A percentile compares a stretch with the other conserved stretches of the same genome.
phyloP scores from a whole-genome alignment of 92 coral and sea anemone genomes.

The Siderastrea radians region DNA sequence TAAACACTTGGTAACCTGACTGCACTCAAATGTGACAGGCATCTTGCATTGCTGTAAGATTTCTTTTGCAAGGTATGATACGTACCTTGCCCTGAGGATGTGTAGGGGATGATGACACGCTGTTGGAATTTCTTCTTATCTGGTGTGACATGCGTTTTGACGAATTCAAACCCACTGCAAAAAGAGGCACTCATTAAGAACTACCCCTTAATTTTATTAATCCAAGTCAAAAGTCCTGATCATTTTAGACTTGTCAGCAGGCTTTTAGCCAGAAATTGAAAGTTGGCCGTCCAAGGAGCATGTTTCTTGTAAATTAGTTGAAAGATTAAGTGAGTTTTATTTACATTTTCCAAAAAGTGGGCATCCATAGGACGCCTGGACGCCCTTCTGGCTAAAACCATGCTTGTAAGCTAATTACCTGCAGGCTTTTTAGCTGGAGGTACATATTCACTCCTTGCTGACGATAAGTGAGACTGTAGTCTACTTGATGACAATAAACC shows the following conservation, averaged over 20 bases:
- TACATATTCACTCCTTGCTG: constrained; percentile 81
- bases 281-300: too few relatives aligned
- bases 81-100: constrained; percentile 71
- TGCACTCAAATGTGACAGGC: too few relatives aligned
- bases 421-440: constrained; percentile 95
- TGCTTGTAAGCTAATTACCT: constrained; percentile 28
- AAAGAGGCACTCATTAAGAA: neutral
- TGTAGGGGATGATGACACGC: constrained; percentile 75
- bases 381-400: too few relatives aligned
- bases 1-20: too few relatives aligned
- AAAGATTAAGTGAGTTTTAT: too few relatives aligned
- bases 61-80: neutral
- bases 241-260: neutral
- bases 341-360: too few relatives aligned
- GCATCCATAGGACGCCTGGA: too few relatives aligned
- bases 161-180: constrained; percentile 85
- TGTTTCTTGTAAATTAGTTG: too few relatives aligned
- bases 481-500: constrained; percentile 84
- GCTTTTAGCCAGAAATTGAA: too few relatives aligned
- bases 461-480: constrained; percentile 83
- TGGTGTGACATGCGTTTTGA: constrained; percentile 92
- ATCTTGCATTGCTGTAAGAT: neutral
- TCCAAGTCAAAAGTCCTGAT: neutral
- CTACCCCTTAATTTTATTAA: neutral
- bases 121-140: constrained; percentile 91